A percentile compares a stretch with the other conserved stretches of the same genome.
Evolutionary conservation across 2,888 invertebrate species (phyloP).

Genomic region (Dolichopus griseipennis): DNA sequence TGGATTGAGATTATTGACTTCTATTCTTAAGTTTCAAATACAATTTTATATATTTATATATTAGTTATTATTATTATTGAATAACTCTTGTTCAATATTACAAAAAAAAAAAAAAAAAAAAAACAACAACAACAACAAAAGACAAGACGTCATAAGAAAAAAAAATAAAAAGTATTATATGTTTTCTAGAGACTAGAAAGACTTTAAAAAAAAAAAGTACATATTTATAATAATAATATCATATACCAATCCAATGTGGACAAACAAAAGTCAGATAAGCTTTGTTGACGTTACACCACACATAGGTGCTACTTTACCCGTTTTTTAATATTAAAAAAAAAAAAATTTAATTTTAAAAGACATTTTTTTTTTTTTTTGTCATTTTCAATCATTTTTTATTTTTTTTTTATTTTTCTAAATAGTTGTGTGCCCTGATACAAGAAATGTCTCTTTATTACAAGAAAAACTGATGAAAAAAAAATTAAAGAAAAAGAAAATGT

Average conservation of each 20-base stretch:
- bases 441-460: not conserved
- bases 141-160: too few species aligned
- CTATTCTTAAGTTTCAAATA: not conserved
- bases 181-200: too few species aligned
- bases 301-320: constrained; percentile 6
- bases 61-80: not conserved
- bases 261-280: constrained; percentile 6
- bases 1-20: constrained; percentile 3
- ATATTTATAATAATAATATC: too few species aligned
- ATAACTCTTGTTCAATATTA: not conserved
- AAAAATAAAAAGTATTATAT: too few species aligned
- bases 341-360: not conserved
- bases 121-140: too few species aligned
- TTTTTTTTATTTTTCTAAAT: not conserved
- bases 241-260: not conserved
- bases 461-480: not conserved
- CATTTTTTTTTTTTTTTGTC: not conserved
- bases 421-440: not conserved
- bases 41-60: too few species aligned
- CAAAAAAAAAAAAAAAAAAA: too few species aligned
- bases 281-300: constrained; percentile 2
- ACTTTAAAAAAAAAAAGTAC: too few species aligned
- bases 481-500: not conserved
- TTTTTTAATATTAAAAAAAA: too few species aligned
- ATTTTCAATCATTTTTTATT: not conserved